These are phyloP conservation scores for Sinosuthora webbiana DNA, from an alignment of 2,113 vertebrate species.

Conservation along the genomic window DNA sequence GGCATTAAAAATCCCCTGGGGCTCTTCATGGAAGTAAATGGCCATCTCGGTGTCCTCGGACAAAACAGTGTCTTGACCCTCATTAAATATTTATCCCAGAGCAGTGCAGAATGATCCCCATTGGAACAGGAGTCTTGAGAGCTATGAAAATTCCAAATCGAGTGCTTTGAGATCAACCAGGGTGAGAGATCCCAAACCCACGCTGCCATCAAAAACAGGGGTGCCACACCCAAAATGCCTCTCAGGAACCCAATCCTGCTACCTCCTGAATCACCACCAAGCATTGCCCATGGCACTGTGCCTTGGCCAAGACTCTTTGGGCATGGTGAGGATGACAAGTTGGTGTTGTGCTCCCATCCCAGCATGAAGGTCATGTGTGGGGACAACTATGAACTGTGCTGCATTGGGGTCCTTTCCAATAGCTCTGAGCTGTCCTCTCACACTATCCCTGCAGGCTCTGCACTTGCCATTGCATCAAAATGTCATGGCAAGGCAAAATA, in stretches of 20 bases:
- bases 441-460: neutral
- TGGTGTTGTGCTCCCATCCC: neutral
- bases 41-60: neutral
- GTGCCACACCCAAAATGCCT: neutral
- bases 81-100: slow-evolving; percentile 35
- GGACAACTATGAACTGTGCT: neutral
- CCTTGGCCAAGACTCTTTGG: neutral
- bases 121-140: neutral
- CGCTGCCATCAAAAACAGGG: neutral
- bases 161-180: neutral
- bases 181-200: neutral
- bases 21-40: slow-evolving; percentile 17
- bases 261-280: accelerated
- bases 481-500: neutral
- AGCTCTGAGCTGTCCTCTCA: neutral
- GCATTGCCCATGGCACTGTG: neutral
- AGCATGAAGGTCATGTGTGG: neutral
- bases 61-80: slow-evolving; percentile 12
- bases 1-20: slow-evolving; percentile 33
- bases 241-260: neutral
- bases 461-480: neutral
- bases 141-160: neutral
- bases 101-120: neutral
- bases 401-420: neutral
- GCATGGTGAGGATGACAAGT: neutral